A percentile compares a stretch with the other conserved stretches of the same genome.
These are phyloP conservation scores for Trachelus tabidus DNA, from an alignment of 2,888 invertebrate species.

Conservation along the genomic window DNA sequence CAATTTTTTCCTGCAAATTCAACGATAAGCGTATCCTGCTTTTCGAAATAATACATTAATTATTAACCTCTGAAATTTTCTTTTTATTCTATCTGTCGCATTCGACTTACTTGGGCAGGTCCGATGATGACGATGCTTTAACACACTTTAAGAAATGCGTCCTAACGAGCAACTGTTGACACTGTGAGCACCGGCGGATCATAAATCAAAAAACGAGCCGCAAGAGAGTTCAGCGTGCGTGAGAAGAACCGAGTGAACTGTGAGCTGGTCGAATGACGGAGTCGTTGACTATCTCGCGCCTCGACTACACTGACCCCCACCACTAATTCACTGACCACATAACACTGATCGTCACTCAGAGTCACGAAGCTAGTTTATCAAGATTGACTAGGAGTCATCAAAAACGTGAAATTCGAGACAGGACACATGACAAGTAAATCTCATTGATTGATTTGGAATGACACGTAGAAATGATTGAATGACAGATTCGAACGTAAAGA, in stretches of 20 bases:
- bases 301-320: constrained; percentile 33
- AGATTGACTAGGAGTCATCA: too few species aligned
- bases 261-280: constrained; percentile 48
- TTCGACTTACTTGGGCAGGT: not conserved
- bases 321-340: constrained; percentile 19
- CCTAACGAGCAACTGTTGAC: not conserved
- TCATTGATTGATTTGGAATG: not conserved
- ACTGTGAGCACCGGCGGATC: not conserved
- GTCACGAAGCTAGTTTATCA: too few species aligned
- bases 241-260: constrained; percentile 44
- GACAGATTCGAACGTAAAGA: not conserved
- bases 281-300: constrained; percentile 41
- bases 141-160: not conserved
- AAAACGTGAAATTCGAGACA: not conserved
- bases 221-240: not conserved
- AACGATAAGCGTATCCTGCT: not conserved
- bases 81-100: accelerated
- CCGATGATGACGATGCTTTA: not conserved
- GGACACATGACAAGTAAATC: not conserved
- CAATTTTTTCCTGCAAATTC: not conserved
- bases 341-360: too few species aligned
- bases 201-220: not conserved
- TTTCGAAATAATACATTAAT: not conserved
- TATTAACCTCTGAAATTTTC: not conserved
- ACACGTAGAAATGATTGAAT: not conserved